Percentiles rank a stretch among this genome's conserved stretches.
phyloP scores from a whole-genome alignment of 1,140 invertebrate genomes.

The Brachionus calyciflorus region DNA sequence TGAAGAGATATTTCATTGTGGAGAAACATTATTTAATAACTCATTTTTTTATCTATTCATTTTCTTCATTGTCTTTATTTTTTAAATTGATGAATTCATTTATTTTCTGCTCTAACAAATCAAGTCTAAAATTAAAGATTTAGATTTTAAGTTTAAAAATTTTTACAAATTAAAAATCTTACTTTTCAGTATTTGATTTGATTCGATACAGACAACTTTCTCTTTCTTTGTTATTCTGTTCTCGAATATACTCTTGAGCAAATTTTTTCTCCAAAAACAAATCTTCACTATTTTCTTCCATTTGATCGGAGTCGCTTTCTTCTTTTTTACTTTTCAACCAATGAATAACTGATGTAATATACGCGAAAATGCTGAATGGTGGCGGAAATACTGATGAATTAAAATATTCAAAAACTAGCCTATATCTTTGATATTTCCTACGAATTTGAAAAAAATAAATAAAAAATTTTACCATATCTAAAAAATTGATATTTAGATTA shows the following conservation, averaged over 20 bases:
- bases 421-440: slow-evolving; percentile 42
- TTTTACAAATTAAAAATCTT: not conserved
- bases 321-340: slow-evolving; percentile 61
- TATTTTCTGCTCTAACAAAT: slow-evolving; percentile 25
- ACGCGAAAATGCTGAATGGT: slow-evolving; percentile 18
- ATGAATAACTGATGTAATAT: slow-evolving; percentile 69
- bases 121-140: not conserved
- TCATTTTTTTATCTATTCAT: too few species aligned
- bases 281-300: slow-evolving; percentile 2
- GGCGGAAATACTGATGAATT: slow-evolving; percentile 39
- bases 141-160: not conserved
- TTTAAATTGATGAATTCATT: not conserved
- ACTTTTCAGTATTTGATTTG: slow-evolving; percentile 42
- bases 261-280: slow-evolving; percentile 39
- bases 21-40: too few species aligned
- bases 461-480: not conserved
- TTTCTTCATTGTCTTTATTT: not conserved
- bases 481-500: not conserved
- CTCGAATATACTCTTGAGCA: slow-evolving; percentile 35
- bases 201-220: not conserved
- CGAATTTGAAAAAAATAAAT: too few species aligned
- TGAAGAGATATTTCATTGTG: too few species aligned
- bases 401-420: slow-evolving; percentile 44
- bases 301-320: not conserved
- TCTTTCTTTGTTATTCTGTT: not conserved